phyloP scores from a whole-genome alignment of 37 sponge, comb jelly and placozoan species.

The Ephydatia muelleri region DNA sequence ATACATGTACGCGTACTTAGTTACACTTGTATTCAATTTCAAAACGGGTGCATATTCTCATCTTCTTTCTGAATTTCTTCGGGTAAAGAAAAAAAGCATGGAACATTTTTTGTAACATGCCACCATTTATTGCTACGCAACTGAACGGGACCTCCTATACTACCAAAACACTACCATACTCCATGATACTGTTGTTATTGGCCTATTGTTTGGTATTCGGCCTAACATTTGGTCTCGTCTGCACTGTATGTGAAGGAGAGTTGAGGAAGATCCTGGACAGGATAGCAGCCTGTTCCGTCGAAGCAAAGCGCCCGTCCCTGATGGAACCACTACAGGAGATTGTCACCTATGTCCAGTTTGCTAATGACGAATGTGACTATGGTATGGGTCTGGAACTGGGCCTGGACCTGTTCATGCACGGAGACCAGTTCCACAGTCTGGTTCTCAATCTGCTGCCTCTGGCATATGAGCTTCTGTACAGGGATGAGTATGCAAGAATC shows the following conservation, averaged over 20 bases:
- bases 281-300: slow-evolving; percentile 29
- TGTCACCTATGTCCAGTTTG: slow-evolving; percentile 88
- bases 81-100: too few species aligned
- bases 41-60: too few species aligned
- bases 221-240: too few species aligned
- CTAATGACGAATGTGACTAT: slow-evolving; percentile 95
- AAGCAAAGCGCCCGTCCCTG: slow-evolving; percentile 27
- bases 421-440: slow-evolving; percentile 43
- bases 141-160: too few species aligned
- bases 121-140: too few species aligned
- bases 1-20: too few species aligned
- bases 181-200: too few species aligned
- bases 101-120: too few species aligned
- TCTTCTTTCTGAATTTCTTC: too few species aligned
- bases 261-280: slow-evolving; percentile 64
- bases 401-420: slow-evolving; percentile 78
- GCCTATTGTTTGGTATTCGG: too few species aligned
- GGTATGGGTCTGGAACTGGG: slow-evolving; percentile 98
- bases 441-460: slow-evolving; percentile 59
- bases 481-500: slow-evolving; percentile 63
- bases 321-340: slow-evolving; percentile 81
- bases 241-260: slow-evolving; percentile 41
- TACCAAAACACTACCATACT: too few species aligned
- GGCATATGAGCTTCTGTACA: slow-evolving; percentile 79
- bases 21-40: too few species aligned